These are phyloP conservation scores for Pelochelys cantorii DNA, from an alignment of 2,797 vertebrate species.

Conservation along the genomic window DNA sequence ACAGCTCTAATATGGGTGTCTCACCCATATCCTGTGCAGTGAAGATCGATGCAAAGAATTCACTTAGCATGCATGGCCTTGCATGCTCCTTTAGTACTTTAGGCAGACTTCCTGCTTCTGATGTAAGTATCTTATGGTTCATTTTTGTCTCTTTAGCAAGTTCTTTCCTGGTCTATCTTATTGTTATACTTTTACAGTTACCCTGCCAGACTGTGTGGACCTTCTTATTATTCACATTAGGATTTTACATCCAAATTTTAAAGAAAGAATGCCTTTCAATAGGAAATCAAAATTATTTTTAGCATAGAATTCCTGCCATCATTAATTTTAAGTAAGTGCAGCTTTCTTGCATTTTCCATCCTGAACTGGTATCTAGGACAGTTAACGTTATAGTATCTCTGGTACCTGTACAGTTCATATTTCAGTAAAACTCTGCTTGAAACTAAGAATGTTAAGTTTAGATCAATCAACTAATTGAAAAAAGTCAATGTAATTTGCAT, in stretches of 20 bases:
- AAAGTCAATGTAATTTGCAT: too few relatives aligned
- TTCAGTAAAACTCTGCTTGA: conserved; percentile 32
- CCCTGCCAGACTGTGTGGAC: background rate
- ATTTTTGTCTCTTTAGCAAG: too few relatives aligned
- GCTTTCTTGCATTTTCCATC: background rate
- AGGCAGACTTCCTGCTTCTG: background rate
- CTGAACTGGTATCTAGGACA: background rate
- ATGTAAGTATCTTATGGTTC: too few relatives aligned
- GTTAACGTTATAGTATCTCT: conserved; percentile 50
- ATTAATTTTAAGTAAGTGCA: background rate
- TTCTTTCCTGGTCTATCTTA: too few relatives aligned
- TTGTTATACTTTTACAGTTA: background rate
- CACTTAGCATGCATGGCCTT: background rate
- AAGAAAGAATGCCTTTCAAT: background rate
- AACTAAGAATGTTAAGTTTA: too few relatives aligned
- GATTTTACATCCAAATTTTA: background rate
- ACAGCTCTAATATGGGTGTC: background rate
- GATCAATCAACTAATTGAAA: too few relatives aligned
- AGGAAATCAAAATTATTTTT: background rate
- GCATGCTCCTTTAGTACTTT: background rate
- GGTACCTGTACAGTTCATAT: background rate
- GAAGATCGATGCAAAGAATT: background rate
- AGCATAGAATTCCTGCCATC: background rate
- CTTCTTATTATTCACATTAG: background rate
- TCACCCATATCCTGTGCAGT: background rate